Percentiles rank a stretch among this genome's conserved stretches.
phyloP scores from a whole-genome alignment of 2,113 vertebrate genomes.

The Campylomormyrus numenius region DNA sequence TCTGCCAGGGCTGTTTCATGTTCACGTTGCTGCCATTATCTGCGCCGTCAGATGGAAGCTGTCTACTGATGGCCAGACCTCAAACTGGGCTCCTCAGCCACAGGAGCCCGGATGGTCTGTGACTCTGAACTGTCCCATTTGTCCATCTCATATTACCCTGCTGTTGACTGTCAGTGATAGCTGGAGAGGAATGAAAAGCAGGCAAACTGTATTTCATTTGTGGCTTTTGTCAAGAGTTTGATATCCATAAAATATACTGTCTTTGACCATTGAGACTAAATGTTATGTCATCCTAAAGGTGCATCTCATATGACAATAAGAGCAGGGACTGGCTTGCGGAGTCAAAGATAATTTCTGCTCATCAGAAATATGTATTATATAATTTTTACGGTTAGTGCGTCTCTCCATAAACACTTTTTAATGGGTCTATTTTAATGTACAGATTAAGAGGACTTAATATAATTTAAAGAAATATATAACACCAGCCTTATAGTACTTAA shows the following conservation, averaged over 20 bases:
- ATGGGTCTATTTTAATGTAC: neutral
- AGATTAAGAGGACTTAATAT: neutral
- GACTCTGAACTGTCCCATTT: neutral
- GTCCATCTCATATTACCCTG: neutral
- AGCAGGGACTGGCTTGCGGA: neutral
- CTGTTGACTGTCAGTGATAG: neutral
- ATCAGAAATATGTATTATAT: neutral
- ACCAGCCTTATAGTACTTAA: neutral
- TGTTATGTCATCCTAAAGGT: neutral
- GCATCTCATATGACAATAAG: neutral
- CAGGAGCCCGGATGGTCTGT: neutral
- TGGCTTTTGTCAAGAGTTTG: neutral
- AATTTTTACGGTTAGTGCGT: neutral
- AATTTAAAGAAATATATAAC: neutral
- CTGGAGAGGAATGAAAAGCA: neutral
- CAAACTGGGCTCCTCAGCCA: neutral
- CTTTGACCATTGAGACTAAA: neutral
- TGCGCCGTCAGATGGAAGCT: neutral
- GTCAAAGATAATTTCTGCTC: neutral
- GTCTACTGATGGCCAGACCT: neutral
- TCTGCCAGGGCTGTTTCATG: neutral
- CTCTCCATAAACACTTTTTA: neutral
- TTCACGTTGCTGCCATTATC: neutral
- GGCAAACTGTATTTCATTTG: neutral
- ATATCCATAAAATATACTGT: neutral